These are phyloP conservation scores for Iguana delicatissima DNA, from an alignment of 2,797 vertebrate species.

Conservation along the genomic window DNA sequence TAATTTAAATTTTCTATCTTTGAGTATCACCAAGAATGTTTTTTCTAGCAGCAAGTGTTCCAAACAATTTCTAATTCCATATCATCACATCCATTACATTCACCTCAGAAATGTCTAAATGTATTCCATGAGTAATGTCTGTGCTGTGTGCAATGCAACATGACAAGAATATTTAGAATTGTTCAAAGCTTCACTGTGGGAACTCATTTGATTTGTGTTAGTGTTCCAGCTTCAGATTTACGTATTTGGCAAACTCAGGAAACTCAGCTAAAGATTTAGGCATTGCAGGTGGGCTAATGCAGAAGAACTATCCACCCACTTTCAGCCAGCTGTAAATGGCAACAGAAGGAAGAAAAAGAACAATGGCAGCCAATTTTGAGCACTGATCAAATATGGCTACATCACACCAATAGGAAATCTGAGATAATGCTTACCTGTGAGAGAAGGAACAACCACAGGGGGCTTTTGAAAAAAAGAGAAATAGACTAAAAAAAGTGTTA, in stretches of 20 bases:
- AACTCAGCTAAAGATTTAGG: slow-evolving; percentile 39
- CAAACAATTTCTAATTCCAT: slow-evolving; percentile 68
- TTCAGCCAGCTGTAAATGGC: slow-evolving; percentile 51
- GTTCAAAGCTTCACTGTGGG: slow-evolving; percentile 37
- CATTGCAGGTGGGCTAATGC: slow-evolving; percentile 44
- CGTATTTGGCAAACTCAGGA: slow-evolving; percentile 4
- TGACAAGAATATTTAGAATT: slow-evolving; percentile 66
- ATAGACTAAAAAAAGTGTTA: slow-evolving; percentile 71
- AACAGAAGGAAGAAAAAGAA: slow-evolving; percentile 40
- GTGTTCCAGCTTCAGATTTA: slow-evolving; percentile 18
- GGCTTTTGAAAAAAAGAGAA: slow-evolving; percentile 62
- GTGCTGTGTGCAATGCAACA: slow-evolving; percentile 66
- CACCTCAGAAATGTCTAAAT: slow-evolving; percentile 65
- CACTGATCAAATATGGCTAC: slow-evolving; percentile 56
- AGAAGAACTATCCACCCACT: slow-evolving; percentile 34
- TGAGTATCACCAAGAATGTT: slow-evolving; percentile 50
- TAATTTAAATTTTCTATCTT: slow-evolving; percentile 68
- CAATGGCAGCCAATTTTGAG: slow-evolving; percentile 53
- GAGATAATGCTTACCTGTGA: slow-evolving; percentile 58
- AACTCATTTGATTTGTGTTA: slow-evolving; percentile 45
- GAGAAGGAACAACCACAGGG: slow-evolving; percentile 68
- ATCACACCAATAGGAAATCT: slow-evolving; percentile 63
- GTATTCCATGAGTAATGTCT: slow-evolving; percentile 47
- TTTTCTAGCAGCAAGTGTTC: slow-evolving; percentile 51
- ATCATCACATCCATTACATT: slow-evolving; percentile 62